Evolutionary conservation across 2,113 vertebrate genomes (phyloP).

Genomic region (Datnioides undecimradiatus): DNA sequence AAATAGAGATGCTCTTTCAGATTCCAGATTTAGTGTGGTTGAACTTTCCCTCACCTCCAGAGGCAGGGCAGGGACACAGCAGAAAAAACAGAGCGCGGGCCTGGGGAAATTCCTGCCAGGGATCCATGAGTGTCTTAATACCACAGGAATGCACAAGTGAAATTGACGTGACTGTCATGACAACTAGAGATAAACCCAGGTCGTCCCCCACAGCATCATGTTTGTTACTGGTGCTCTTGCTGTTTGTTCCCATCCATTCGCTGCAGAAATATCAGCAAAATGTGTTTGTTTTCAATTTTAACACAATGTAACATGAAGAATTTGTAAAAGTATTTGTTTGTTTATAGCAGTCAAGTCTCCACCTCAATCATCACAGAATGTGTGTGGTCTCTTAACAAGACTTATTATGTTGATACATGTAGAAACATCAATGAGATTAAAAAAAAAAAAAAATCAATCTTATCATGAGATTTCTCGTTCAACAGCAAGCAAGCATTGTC

Average conservation of each 20-base stretch:
- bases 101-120: slow-evolving; percentile 76
- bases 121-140: slow-evolving; percentile 69
- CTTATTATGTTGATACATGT: slow-evolving; percentile 16
- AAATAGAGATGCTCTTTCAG: slow-evolving; percentile 50
- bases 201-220: slow-evolving; percentile 4
- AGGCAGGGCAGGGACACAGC: slow-evolving; percentile 60
- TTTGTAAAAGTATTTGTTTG: slow-evolving; percentile 36
- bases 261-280: background rate
- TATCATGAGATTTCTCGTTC: background rate
- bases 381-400: slow-evolving; percentile 56
- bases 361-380: slow-evolving; percentile 2
- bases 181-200: slow-evolving; percentile 44
- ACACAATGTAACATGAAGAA: slow-evolving; percentile 3
- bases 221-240: slow-evolving; percentile 16
- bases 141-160: slow-evolving; percentile 71
- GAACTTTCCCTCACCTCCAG: slow-evolving; percentile 77
- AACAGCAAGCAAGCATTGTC: slow-evolving; percentile 9
- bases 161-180: slow-evolving; percentile 60
- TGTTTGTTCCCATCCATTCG: slow-evolving; percentile 40
- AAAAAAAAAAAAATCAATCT: background rate
- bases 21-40: slow-evolving; percentile 69
- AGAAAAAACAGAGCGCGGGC: slow-evolving; percentile 57
- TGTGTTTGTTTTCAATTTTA: background rate
- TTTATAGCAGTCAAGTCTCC: slow-evolving; percentile 24
- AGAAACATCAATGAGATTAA: slow-evolving; percentile 22